Evolutionary conservation across 1,140 invertebrate species (phyloP).

Genomic region (Ooceraea biroi): DNA sequence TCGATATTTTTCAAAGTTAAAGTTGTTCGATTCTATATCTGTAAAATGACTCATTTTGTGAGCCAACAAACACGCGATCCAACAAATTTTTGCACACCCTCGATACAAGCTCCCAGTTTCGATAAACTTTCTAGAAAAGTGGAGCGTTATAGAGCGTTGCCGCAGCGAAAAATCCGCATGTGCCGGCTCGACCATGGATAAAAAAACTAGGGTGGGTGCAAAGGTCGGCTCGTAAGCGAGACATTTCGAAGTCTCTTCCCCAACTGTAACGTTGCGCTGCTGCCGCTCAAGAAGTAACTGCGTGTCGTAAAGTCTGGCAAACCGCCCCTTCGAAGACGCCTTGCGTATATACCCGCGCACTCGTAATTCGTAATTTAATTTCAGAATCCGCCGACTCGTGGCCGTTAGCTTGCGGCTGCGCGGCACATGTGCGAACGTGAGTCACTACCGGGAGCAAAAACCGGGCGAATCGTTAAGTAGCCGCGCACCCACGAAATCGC

Average conservation of each 20-base stretch:
- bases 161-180: background rate
- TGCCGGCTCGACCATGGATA: slow-evolving; percentile 35
- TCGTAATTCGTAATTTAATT: slow-evolving; percentile 77
- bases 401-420: slow-evolving; percentile 34
- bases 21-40: too few species aligned
- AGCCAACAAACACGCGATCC: too few species aligned
- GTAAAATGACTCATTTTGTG: too few species aligned
- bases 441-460: slow-evolving; percentile 58
- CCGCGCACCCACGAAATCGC: slow-evolving; percentile 38
- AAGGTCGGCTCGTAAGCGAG: slow-evolving; percentile 51
- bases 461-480: slow-evolving; percentile 61
- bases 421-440: slow-evolving; percentile 46
- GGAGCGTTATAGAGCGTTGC: background rate
- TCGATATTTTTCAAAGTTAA: too few species aligned
- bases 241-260: slow-evolving; percentile 46
- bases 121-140: slow-evolving; percentile 6
- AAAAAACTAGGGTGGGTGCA: slow-evolving; percentile 45
- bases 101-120: background rate
- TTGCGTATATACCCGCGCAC: slow-evolving; percentile 22
- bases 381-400: slow-evolving; percentile 56
- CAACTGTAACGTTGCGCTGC: background rate
- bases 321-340: slow-evolving; percentile 26
- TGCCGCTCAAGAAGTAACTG: slow-evolving; percentile 48
- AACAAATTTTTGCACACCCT: too few species aligned
- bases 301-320: slow-evolving; percentile 65